Conservation (phyloP, 2,888 invertebrate genomes). For the Drosophila birchii region DNA sequence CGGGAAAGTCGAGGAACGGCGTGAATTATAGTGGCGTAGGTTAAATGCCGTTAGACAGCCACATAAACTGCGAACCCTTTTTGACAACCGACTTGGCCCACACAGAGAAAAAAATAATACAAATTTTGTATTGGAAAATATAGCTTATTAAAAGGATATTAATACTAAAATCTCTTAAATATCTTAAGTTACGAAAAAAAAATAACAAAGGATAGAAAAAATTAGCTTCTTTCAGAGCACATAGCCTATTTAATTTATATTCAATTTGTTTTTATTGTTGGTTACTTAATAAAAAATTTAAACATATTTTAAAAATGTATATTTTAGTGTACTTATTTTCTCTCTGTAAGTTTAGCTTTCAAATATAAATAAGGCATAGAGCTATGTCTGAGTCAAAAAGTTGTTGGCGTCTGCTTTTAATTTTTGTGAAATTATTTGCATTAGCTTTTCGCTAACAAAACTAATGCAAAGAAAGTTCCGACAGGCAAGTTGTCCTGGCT, state of each 20-base stretch:
- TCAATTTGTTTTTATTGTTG: neutral
- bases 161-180: neutral
- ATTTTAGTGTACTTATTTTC: neutral
- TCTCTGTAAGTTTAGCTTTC: conserved; percentile 41
- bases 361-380: conserved; percentile 51
- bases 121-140: neutral
- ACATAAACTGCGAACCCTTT: conserved; percentile 82
- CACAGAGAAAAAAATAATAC: conserved; percentile 4
- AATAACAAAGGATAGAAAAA: no score
- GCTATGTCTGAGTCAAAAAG: conserved; percentile 37
- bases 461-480: conserved; percentile 58
- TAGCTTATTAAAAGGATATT: neutral
- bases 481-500: conserved; percentile 32
- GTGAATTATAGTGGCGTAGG: conserved; percentile 84
- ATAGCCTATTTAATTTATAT: neutral
- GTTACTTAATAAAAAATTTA: neutral
- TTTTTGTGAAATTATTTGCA: conserved; percentile 75
- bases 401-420: conserved; percentile 73
- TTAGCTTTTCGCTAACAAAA: conserved; percentile 55
- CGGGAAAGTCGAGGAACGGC: conserved; percentile 66
- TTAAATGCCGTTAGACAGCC: conserved; percentile 82
- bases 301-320: neutral
- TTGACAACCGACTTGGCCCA: conserved; percentile 31
- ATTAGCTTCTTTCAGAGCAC: neutral
- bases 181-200: neutral